These are phyloP conservation scores for Scrobipalpa costella DNA, from an alignment of 2,888 invertebrate species.

Conservation along the genomic window DNA sequence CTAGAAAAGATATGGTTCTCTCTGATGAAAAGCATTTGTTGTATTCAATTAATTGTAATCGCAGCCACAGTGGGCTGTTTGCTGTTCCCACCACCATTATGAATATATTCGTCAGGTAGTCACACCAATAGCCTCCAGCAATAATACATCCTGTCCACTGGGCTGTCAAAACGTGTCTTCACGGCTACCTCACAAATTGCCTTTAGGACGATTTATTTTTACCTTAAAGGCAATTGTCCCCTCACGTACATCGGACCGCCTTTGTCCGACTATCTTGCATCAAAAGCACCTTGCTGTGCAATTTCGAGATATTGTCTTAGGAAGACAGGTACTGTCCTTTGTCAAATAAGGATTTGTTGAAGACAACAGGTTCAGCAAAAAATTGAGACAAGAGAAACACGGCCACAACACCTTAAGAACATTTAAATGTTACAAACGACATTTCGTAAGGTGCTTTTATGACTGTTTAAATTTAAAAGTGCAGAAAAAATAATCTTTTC, in stretches of 20 bases:
- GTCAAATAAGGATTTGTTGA: conserved; percentile 36
- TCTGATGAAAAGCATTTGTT: background rate
- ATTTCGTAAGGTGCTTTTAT: conserved; percentile 69
- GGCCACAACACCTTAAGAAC: conserved; percentile 53
- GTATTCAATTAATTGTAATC: background rate
- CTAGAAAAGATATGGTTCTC: too few relatives aligned
- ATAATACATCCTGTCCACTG: conserved; percentile 37
- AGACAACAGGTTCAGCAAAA: conserved; percentile 43
- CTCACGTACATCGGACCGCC: conserved; percentile 55
- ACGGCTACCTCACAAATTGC: conserved; percentile 65
- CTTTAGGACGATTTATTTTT: conserved; percentile 52
- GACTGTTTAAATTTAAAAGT: conserved; percentile 50
- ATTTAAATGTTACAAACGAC: conserved; percentile 45
- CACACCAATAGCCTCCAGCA: conserved; percentile 25
- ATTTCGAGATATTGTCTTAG: conserved; percentile 72
- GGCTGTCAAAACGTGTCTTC: conserved; percentile 61
- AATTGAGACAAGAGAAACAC: conserved; percentile 43
- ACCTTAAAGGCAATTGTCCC: conserved; percentile 51
- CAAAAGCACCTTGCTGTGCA: conserved; percentile 67
- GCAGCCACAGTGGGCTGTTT: conserved; percentile 20
- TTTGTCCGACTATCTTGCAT: conserved; percentile 50
- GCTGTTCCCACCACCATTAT: conserved; percentile 22
- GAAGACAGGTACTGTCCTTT: conserved; percentile 66
- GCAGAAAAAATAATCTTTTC: conserved; percentile 52
- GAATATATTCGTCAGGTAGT: conserved; percentile 19